Percentiles rank a stretch among this genome's conserved stretches.
Evolutionary conservation across 2,888 invertebrate species (phyloP).

Genomic region (Orgyia antiqua): DNA sequence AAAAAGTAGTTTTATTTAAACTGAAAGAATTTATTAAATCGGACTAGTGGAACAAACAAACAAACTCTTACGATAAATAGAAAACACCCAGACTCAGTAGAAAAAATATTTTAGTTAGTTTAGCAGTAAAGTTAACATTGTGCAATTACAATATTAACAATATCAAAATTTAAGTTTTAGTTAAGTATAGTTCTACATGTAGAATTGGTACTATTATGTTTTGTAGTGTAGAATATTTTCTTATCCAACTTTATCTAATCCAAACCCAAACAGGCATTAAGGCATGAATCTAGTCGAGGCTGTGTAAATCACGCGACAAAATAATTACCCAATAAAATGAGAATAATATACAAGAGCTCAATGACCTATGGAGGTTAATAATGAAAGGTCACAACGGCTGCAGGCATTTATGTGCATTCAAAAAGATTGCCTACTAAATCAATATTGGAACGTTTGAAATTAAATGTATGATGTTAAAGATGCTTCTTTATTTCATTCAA

Average conservation of each 20-base stretch:
- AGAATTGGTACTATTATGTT: too few relatives aligned
- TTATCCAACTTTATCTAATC: conserved; percentile 20
- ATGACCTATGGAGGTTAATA: conserved; percentile 20
- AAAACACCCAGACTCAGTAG: too few relatives aligned
- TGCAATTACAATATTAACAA: too few relatives aligned
- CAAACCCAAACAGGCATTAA: conserved; percentile 23
- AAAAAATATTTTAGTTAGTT: too few relatives aligned
- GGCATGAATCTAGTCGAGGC: conserved; percentile 29
- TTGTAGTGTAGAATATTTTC: not conserved
- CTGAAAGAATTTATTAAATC: too few relatives aligned
- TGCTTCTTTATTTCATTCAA: too few relatives aligned
- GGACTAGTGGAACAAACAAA: too few relatives aligned
- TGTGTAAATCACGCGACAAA: conserved; percentile 44
- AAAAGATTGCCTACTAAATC: conserved; percentile 17
- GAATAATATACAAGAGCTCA: conserved; percentile 25
- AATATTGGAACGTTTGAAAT: conserved; percentile 14
- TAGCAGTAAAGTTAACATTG: too few relatives aligned
- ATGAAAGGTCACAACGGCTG: conserved; percentile 10
- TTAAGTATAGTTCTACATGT: too few relatives aligned
- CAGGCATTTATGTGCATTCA: conserved; percentile 13
- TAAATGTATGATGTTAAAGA: conserved; percentile 5
- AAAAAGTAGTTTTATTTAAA: too few relatives aligned
- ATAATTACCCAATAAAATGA: conserved; percentile 42
- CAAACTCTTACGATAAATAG: too few relatives aligned
- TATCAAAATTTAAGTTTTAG: too few relatives aligned